Evolutionary conservation across 2,113 vertebrate species (phyloP).

Genomic region (Emberiza fucata): DNA sequence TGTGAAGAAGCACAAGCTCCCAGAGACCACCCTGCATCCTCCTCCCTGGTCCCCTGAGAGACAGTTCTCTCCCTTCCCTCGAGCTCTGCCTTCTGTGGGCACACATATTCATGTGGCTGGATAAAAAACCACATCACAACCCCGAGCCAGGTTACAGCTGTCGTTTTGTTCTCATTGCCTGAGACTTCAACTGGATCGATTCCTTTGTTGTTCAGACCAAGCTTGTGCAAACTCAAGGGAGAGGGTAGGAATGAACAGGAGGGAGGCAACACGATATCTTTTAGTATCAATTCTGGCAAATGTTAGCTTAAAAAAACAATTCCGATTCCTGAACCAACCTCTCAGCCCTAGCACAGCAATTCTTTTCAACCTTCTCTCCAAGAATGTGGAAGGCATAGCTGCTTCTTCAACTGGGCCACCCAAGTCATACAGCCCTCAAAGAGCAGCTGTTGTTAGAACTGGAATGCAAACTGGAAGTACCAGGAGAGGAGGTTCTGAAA

Average conservation of each 20-base stretch:
- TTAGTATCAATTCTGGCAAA: not conserved
- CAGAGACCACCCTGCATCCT: not conserved
- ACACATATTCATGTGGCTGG: rapidly evolving
- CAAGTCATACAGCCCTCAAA: not conserved
- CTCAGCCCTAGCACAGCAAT: not conserved
- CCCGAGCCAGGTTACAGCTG: not conserved
- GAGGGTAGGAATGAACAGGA: not conserved
- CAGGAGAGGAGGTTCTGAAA: not conserved
- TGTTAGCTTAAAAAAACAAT: not conserved
- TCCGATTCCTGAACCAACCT: not conserved
- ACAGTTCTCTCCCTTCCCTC: not conserved
- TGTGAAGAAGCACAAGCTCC: not conserved
- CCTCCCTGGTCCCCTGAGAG: not conserved
- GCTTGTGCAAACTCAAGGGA: not conserved
- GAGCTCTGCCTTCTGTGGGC: not conserved
- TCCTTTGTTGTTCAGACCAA: not conserved
- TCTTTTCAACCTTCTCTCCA: not conserved
- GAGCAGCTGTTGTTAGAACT: not conserved
- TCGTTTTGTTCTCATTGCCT: not conserved
- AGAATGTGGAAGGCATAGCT: not conserved
- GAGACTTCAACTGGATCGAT: not conserved
- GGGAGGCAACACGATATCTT: not conserved
- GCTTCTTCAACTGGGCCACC: not conserved
- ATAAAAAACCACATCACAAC: not conserved
- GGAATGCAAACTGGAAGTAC: not conserved